Base-by-base conservation (phyloP, 2,888 invertebrate genomes). In the Aleiodes testaceus region DNA sequence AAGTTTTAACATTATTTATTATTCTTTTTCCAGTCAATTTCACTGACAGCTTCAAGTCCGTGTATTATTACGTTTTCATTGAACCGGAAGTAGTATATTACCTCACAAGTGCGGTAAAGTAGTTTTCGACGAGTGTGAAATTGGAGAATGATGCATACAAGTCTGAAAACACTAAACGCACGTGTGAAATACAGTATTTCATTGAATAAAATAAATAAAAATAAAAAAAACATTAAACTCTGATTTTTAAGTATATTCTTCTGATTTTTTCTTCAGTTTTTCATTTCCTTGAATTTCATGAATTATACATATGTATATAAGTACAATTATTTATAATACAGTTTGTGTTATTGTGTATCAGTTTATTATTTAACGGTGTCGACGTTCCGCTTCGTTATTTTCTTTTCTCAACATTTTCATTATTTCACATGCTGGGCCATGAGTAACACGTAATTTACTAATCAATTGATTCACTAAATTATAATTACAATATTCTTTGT, bases 291-390 rank as follows among this genome's bases (percentile, higher is more conserved):
- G 9, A 36, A 36, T 44, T 36, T 47, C 45, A 69, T 68, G 64
- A 22, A 66, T 55, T 70, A 66, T 72, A 14, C 68, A 68, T 66
- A 63, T 74, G 53, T 67, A 18, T 59, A 72, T 72, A 66, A 69
- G 52, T 26, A 67, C 52, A 72, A 66, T 75, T 47, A 50, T 64
- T 59, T 59, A 59, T 59, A 59, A 59, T 59, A 59, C 59, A 59
- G 18, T 59, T 59, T 59, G 16, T 42, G 59, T 42, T 11, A 18
- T 36, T 26, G 59, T 59, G 36, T 42, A 42, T 59, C 42, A 42
- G 36, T 55, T 16, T 67, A 6, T 55, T 67, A 52, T 20, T 53
- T 11, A 16, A 53, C 20, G 50, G 26, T 36, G 36, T 55, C 55
- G 18, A 59, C 36, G 42, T 59, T 7, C 26, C 18, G 42, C 42